phyloP scores from a whole-genome alignment of 2,888 invertebrate species.

The Mylabris sibirica region DNA sequence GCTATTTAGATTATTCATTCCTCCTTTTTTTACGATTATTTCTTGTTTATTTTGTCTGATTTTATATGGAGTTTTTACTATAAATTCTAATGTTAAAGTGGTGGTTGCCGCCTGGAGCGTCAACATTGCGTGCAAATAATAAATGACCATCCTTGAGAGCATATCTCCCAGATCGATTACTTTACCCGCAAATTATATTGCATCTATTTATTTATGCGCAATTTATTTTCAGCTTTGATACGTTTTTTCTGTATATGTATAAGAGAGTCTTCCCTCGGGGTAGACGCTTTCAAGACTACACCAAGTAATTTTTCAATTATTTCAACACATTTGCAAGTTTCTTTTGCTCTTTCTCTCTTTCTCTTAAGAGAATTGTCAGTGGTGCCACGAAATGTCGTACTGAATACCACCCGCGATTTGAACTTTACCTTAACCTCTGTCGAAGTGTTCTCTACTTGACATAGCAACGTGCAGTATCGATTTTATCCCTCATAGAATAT shows the following conservation, averaged over 20 bases:
- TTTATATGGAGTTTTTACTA: background rate
- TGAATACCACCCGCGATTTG: constrained; percentile 10
- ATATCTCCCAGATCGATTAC: constrained; percentile 6
- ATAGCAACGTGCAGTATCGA: background rate
- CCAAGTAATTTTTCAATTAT: constrained; percentile 1
- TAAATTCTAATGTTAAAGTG: constrained; percentile 1
- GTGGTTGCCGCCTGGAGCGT: constrained; percentile 2
- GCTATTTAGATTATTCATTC: background rate
- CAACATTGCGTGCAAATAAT: constrained; percentile 13
- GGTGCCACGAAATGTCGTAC: background rate
- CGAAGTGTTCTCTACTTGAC: background rate
- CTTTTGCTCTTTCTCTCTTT: no score
- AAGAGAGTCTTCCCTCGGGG: background rate
- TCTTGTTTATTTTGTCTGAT: background rate
- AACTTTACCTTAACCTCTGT: constrained; percentile 12
- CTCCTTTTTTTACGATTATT: background rate
- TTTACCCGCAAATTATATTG: constrained; percentile 11
- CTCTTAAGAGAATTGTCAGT: background rate
- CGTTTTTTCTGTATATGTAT: background rate
- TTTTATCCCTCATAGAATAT: constrained; percentile 5
- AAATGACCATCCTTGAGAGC: constrained; percentile 4
- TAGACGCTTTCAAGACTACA: background rate
- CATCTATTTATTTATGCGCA: constrained; percentile 13
- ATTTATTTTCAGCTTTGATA: constrained; percentile 6
- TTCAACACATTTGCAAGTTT: background rate